phyloP scores from a whole-genome alignment of 2,113 vertebrate genomes.

The Ptyas mucosa region DNA sequence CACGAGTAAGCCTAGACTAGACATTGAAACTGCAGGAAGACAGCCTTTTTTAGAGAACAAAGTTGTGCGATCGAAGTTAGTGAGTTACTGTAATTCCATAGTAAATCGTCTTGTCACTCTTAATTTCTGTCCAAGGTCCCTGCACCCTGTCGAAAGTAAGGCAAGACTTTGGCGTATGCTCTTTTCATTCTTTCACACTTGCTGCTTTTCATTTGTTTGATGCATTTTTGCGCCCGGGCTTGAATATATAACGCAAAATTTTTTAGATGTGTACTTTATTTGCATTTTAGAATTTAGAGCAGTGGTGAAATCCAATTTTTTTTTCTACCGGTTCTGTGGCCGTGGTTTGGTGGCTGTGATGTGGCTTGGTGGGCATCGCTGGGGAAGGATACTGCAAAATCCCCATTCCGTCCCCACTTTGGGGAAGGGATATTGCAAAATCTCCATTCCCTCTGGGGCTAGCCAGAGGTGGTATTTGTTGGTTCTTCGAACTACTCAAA shows the following conservation, averaged over 20 bases:
- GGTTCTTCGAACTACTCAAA: no score
- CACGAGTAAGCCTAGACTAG: background rate
- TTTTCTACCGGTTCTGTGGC: no score
- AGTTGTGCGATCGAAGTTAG: background rate
- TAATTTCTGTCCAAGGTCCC: background rate
- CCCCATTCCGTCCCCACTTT: no score
- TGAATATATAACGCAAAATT: background rate
- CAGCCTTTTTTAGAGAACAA: background rate
- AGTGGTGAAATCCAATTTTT: no score
- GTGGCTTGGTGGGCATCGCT: no score
- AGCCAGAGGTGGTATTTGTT: no score
- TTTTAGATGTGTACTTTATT: no score
- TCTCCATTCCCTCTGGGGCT: no score
- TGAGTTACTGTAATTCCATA: background rate
- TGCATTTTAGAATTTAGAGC: background rate
- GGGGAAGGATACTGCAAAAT: no score
- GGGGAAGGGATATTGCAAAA: no score
- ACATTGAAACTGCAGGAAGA: background rate
- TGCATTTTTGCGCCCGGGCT: background rate
- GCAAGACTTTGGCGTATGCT: background rate
- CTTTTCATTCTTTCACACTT: background rate
- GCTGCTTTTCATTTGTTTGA: background rate
- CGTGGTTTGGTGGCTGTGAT: no score
- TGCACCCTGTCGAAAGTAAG: background rate
- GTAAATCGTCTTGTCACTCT: background rate